A percentile compares a stretch with the other conserved stretches of the same genome.
These are phyloP conservation scores for Intellagama lesueurii DNA, from an alignment of 2,797 vertebrate species.

Conservation along the genomic window DNA sequence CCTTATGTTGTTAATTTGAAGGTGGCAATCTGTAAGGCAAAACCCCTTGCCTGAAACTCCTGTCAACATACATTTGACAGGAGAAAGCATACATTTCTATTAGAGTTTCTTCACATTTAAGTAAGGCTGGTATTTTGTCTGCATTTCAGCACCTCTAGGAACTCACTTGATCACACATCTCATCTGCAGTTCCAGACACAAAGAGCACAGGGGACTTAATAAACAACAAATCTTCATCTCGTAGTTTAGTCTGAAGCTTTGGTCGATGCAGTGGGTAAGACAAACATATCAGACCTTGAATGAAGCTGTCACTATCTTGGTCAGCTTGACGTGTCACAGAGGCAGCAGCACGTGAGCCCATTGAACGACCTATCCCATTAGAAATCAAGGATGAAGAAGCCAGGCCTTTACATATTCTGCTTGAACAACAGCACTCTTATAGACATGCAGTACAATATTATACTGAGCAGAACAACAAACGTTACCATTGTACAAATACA, in stretches of 20 bases:
- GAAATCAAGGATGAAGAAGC: background rate
- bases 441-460: background rate
- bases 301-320: slow-evolving; percentile 76
- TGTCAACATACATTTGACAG: slow-evolving; percentile 12
- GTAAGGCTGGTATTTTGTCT: background rate
- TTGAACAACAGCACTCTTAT: background rate
- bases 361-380: slow-evolving; percentile 86
- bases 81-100: background rate
- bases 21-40: background rate
- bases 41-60: slow-evolving; percentile 1
- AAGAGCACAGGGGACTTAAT: slow-evolving; percentile 85
- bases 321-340: slow-evolving; percentile 77
- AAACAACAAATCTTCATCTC: slow-evolving; percentile 86
- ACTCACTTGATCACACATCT: slow-evolving; percentile 91
- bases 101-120: background rate
- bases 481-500: slow-evolving; percentile 16
- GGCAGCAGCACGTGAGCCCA: slow-evolving; percentile 90
- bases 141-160: background rate
- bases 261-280: slow-evolving; percentile 92
- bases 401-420: background rate
- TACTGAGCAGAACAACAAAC: background rate
- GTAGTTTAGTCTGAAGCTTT: slow-evolving; percentile 83
- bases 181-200: slow-evolving; percentile 89
- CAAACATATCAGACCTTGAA: slow-evolving; percentile 89
- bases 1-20: background rate